phyloP scores from a whole-genome alignment of 2,797 vertebrate species.

The Rhadinocentrus ornatus region DNA sequence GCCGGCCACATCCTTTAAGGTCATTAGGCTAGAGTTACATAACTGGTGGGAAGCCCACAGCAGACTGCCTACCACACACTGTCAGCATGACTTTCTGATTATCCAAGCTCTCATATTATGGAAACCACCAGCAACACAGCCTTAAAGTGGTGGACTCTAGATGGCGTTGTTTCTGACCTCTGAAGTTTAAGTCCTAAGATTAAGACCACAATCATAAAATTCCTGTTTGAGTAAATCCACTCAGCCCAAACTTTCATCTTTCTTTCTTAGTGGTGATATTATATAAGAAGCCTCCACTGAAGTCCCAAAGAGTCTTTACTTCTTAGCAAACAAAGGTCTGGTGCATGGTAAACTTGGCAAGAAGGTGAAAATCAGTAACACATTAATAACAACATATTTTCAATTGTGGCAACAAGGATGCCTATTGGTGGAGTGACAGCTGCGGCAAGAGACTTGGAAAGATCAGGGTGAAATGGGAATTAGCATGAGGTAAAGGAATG shows the following conservation, averaged over 20 bases:
- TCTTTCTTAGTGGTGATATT: slow-evolving; percentile 21
- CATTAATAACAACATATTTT: slow-evolving; percentile 12
- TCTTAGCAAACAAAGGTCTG: slow-evolving; percentile 5
- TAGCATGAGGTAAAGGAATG: slow-evolving; percentile 14
- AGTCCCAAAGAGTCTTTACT: slow-evolving; percentile 2
- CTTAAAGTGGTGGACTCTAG: slow-evolving; percentile 46
- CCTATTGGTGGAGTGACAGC: neutral
- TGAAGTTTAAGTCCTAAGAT: slow-evolving; percentile 29
- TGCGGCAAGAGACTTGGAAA: slow-evolving; percentile 14
- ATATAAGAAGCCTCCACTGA: slow-evolving; percentile 9
- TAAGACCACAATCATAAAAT: slow-evolving; percentile 38
- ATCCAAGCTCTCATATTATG: slow-evolving; percentile 72
- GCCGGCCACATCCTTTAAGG: slow-evolving; percentile 75
- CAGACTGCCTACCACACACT: slow-evolving; percentile 72
- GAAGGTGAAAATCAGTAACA: slow-evolving; percentile 8
- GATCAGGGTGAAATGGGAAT: slow-evolving; percentile 27
- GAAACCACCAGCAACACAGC: slow-evolving; percentile 59
- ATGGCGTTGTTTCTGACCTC: slow-evolving; percentile 49
- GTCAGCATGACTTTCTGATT: slow-evolving; percentile 78
- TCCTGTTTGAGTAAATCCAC: slow-evolving; percentile 23
- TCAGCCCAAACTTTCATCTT: slow-evolving; percentile 24
- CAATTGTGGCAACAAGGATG: neutral
- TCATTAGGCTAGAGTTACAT: slow-evolving; percentile 78
- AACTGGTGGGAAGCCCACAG: slow-evolving; percentile 73
- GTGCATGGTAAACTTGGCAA: neutral